Percentiles rank a stretch among this genome's conserved stretches.
phyloP scores from a whole-genome alignment of 1,140 invertebrate species.

The Brachionus paranguensis region DNA sequence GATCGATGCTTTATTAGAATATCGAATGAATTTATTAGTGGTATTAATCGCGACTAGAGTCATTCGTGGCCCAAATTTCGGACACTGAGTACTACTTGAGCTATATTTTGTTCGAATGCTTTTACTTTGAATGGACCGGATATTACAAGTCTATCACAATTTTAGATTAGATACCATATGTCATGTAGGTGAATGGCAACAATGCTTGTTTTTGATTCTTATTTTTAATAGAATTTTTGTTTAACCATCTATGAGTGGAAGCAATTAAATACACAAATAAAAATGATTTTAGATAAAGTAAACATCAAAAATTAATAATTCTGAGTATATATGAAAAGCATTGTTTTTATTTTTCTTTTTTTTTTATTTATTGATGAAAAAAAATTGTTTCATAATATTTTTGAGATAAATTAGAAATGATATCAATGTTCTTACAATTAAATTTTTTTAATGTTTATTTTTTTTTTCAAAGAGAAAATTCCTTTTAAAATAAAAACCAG shows the following conservation, averaged over 20 bases:
- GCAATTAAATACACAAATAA: background rate
- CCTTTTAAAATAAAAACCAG: background rate
- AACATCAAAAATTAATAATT: slow-evolving; percentile 3
- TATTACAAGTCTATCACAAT: background rate
- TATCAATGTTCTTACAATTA: background rate
- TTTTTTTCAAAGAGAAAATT: background rate
- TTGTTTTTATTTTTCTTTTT: background rate
- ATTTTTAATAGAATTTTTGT: background rate
- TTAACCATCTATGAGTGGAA: background rate
- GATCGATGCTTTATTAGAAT: background rate
- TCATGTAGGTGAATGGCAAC: background rate
- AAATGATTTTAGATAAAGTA: background rate
- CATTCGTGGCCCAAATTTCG: background rate
- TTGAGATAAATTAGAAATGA: slow-evolving; percentile 1
- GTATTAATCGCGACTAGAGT: background rate
- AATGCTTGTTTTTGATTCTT: background rate
- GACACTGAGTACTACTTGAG: background rate
- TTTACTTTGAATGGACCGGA: background rate
- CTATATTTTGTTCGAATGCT: background rate
- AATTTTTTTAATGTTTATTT: background rate
- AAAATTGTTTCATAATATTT: background rate
- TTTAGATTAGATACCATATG: background rate
- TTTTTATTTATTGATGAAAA: background rate
- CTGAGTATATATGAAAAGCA: background rate
- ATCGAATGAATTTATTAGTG: background rate